These are phyloP conservation scores for Phthorimaea operculella DNA, from an alignment of 1,140 invertebrate genomes.

Conservation along the genomic window DNA sequence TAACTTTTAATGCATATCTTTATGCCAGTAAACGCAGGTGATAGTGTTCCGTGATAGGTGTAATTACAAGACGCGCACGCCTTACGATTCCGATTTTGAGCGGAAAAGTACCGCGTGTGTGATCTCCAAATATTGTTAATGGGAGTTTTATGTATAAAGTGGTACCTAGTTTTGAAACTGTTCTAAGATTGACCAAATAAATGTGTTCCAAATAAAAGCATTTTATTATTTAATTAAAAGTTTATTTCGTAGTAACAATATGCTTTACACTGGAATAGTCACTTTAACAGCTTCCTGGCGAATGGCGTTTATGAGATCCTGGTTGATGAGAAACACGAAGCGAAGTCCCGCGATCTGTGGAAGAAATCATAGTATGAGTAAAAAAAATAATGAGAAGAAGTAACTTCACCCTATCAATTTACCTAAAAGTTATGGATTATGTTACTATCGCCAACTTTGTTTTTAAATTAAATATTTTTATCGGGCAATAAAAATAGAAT, in stretches of 20 bases:
- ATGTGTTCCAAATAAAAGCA: constrained; percentile 65
- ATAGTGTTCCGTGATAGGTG: constrained; percentile 58
- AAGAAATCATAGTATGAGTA: constrained; percentile 16
- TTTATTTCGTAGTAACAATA: constrained; percentile 2
- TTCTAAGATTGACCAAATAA: constrained; percentile 68
- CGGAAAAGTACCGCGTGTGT: constrained; percentile 22
- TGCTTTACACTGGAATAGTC: constrained; percentile 64
- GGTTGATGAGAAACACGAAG: constrained; percentile 94
- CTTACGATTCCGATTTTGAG: constrained; percentile 21
- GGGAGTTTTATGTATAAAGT: constrained; percentile 54
- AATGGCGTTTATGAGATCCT: constrained; percentile 89
- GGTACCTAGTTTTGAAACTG: constrained; percentile 57
- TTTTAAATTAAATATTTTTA: no score
- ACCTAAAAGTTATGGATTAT: no score
- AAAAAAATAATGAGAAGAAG: constrained; percentile 9
- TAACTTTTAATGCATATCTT: constrained; percentile 56
- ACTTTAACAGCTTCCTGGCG: constrained; percentile 84
- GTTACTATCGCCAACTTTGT: no score
- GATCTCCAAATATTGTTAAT: constrained; percentile 30
- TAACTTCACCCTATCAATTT: not conserved
- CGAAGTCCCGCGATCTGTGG: constrained; percentile 86
- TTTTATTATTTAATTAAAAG: constrained; percentile 29
- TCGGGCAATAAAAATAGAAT: no score
- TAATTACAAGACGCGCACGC: constrained; percentile 28
- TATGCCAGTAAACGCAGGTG: constrained; percentile 61